Conservation (phyloP, 2,888 invertebrate species). For the Eubasilissa splendida region DNA sequence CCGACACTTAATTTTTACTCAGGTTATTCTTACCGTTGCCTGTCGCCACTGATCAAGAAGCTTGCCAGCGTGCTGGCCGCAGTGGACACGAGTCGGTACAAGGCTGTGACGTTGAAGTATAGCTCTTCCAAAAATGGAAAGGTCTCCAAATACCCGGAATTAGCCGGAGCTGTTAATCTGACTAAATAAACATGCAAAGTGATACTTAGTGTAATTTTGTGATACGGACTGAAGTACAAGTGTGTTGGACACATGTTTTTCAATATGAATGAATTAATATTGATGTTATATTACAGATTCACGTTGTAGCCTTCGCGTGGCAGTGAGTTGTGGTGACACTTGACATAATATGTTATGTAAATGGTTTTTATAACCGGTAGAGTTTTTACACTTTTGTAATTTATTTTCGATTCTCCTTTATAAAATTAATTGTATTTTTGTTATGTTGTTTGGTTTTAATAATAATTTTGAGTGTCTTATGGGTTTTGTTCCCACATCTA, state of each 20-base stretch:
- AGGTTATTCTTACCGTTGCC: constrained; percentile 78
- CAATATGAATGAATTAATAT: background rate
- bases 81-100: constrained; percentile 80
- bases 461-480: background rate
- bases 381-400: background rate
- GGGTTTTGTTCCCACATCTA: too few relatives aligned
- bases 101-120: constrained; percentile 81
- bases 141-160: constrained; percentile 77
- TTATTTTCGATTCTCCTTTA: constrained; percentile 4
- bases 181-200: constrained; percentile 7
- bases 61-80: constrained; percentile 80
- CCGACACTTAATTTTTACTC: constrained; percentile 84
- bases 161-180: constrained; percentile 66
- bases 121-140: constrained; percentile 73
- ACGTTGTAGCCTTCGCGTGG: background rate
- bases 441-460: background rate
- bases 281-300: background rate
- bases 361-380: background rate
- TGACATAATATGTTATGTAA: constrained; percentile 13
- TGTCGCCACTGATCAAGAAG: constrained; percentile 79
- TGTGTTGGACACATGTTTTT: background rate
- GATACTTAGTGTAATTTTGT: constrained; percentile 16
- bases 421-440: background rate
- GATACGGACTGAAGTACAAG: constrained; percentile 10
- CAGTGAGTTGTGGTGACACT: constrained; percentile 1